Percentiles rank a stretch among this genome's conserved stretches.
Evolutionary conservation across 2,888 invertebrate species (phyloP).

Genomic region (Hesperia comma): DNA sequence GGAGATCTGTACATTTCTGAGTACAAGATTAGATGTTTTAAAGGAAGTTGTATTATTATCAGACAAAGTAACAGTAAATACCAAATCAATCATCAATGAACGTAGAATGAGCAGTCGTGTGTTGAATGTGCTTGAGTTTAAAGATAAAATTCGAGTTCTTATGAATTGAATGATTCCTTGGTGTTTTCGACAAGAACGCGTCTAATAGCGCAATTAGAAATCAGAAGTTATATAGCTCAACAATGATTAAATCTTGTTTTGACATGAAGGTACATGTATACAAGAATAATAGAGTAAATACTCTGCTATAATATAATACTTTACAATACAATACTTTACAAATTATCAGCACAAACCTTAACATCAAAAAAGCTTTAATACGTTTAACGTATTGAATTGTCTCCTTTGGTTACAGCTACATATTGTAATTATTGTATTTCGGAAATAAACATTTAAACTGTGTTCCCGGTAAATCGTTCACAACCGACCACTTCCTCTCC

Average conservation of each 20-base stretch:
- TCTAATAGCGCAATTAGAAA: too few relatives aligned
- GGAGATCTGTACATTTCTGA: conserved; percentile 7
- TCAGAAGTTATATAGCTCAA: too few relatives aligned
- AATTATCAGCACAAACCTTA: too few relatives aligned
- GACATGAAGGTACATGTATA: too few relatives aligned
- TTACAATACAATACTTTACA: too few relatives aligned
- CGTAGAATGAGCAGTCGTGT: conserved; percentile 16
- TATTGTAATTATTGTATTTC: not conserved
- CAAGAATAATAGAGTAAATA: too few relatives aligned
- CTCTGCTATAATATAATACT: too few relatives aligned
- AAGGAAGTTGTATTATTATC: conserved; percentile 19
- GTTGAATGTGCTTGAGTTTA: not conserved
- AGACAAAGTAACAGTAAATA: conserved; percentile 2
- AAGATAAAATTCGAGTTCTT: too few relatives aligned
- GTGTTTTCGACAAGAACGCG: too few relatives aligned
- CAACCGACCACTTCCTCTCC: conserved; percentile 40
- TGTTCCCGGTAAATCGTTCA: conserved; percentile 10
- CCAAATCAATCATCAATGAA: conserved; percentile 21
- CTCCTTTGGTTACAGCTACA: too few relatives aligned
- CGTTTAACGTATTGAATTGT: not conserved
- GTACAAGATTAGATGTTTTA: conserved; percentile 18
- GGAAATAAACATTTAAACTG: conserved; percentile 2
- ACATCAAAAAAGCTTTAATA: not conserved
- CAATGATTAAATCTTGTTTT: too few relatives aligned
- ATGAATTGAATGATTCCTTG: too few relatives aligned